Conservation (phyloP, 2,797 vertebrate species). For the Melanotaenia pygmaea region DNA sequence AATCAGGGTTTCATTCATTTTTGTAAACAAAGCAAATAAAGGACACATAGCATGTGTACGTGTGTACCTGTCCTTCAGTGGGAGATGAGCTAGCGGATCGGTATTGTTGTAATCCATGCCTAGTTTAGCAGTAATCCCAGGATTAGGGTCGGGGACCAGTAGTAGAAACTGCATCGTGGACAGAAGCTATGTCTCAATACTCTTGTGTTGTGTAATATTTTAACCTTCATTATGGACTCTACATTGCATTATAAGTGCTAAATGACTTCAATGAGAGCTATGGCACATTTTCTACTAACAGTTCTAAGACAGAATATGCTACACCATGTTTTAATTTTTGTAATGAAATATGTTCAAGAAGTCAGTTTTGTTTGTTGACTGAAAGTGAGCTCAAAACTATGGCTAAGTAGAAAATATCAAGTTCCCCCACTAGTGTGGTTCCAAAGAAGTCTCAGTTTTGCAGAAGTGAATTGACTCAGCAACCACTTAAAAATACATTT, state of each 20-base stretch:
- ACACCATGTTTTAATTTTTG: neutral
- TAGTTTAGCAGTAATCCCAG: constrained; percentile 82
- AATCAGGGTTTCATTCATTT: neutral
- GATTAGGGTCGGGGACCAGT: constrained; percentile 85
- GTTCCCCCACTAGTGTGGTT: neutral
- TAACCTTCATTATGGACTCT: constrained; percentile 46
- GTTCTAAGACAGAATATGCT: neutral
- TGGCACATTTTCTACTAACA: neutral
- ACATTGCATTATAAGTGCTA: constrained; percentile 3
- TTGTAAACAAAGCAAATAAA: neutral
- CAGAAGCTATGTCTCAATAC: constrained; percentile 62
- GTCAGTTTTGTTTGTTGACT: neutral
- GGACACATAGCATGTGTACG: neutral
- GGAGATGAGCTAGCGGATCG: constrained; percentile 63
- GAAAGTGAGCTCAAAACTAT: neutral
- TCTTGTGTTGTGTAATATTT: constrained; percentile 59
- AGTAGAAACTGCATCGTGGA: constrained; percentile 81
- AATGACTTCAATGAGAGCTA: neutral
- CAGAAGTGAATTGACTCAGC: constrained; percentile 16
- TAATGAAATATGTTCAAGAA: neutral
- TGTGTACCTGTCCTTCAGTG: constrained; percentile 66
- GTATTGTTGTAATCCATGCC: constrained; percentile 78
- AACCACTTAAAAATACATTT: constrained; percentile 68
- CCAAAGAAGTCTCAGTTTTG: neutral
- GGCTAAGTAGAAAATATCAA: neutral